Evolutionary conservation across 1,140 invertebrate genomes (phyloP), one percentile per base, ranked within the genome.

Genomic region (Diprion similis): DNA sequence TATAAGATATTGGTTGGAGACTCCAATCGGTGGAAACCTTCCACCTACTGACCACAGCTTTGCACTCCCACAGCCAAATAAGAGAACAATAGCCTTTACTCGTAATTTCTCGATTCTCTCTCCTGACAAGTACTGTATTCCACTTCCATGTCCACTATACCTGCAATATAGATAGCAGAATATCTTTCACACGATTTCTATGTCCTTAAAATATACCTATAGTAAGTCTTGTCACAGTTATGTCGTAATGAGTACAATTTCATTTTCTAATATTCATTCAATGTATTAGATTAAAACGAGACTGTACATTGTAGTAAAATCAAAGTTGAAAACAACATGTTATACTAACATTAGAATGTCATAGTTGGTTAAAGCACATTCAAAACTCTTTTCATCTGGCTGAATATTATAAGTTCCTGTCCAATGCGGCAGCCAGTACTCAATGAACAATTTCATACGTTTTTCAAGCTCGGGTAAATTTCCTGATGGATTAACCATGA

Each of bases 101-200:
- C 89, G 83, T 51, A 91, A 81, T 75, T 88, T 90, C 81, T 92
- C 89, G 70, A 95, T 89, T 76, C 90, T 84, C 69, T 92, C 90
- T 1, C 89, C 89, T 7, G 88, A 79, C 64, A 93, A 88, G 80
- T 92, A 92, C 79, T 94, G 91, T 71, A 90, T 90, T 6, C 95
- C 95, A 84, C 90, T 92, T 7, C 94, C 94, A 88, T 96, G 95
- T 6, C 95, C 95, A 84, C 90, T 92, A 84, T 94, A 95, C 73
- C 91, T 90, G 80, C 68, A 80, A 81, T 71, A 66, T 66, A 68
- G 7, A 8, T 45, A 9, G 19, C n/a, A 37, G 72, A 24, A 47
- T n/a, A 17, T 10, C 13, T 67, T 68, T 13, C 45, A 68, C n/a
- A 37, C 9, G 46, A 46, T 46, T 15, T 15, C 13, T 68, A 24